Conservation (phyloP, 1,140 invertebrate genomes). For the Macrobrachium rosenbergii region DNA sequence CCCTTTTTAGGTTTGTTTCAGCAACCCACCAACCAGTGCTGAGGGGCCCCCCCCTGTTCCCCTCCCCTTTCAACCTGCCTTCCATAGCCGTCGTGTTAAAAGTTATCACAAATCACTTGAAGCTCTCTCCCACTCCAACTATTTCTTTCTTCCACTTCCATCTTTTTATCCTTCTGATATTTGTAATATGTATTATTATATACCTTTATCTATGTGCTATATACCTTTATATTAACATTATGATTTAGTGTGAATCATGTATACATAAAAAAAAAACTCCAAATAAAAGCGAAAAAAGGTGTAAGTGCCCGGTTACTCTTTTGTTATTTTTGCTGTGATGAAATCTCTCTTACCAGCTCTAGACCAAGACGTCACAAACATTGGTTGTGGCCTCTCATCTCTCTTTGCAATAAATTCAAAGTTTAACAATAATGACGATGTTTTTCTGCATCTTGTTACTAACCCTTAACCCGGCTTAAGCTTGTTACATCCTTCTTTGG, state of each 20-base stretch:
- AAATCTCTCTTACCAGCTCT: slow-evolving; percentile 14
- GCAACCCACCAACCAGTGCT: slow-evolving; percentile 42
- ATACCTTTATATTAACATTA: no score
- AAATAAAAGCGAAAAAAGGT: no score
- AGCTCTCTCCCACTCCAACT: not conserved
- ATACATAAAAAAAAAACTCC: no score
- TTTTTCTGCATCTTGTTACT: slow-evolving; percentile 50
- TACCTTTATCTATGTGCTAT: not conserved
- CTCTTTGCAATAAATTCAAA: no score
- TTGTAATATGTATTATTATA: not conserved
- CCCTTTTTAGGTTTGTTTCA: slow-evolving; percentile 43
- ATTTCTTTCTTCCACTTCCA: not conserved
- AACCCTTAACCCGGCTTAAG: slow-evolving; percentile 51
- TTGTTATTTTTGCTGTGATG: slow-evolving; percentile 12
- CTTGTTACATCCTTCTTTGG: slow-evolving; percentile 55
- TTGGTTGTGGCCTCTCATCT: no score
- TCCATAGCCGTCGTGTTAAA: not conserved
- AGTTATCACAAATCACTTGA: not conserved
- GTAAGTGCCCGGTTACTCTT: no score
- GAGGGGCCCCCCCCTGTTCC: not conserved
- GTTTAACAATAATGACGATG: slow-evolving; percentile 36
- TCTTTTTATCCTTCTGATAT: not conserved
- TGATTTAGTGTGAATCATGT: no score
- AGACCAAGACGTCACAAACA: no score
- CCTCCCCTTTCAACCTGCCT: not conserved